Percentiles rank a stretch among this genome's conserved stretches.
Evolutionary conservation across 1,140 invertebrate species (phyloP).

Genomic region (Pantala flavescens): DNA sequence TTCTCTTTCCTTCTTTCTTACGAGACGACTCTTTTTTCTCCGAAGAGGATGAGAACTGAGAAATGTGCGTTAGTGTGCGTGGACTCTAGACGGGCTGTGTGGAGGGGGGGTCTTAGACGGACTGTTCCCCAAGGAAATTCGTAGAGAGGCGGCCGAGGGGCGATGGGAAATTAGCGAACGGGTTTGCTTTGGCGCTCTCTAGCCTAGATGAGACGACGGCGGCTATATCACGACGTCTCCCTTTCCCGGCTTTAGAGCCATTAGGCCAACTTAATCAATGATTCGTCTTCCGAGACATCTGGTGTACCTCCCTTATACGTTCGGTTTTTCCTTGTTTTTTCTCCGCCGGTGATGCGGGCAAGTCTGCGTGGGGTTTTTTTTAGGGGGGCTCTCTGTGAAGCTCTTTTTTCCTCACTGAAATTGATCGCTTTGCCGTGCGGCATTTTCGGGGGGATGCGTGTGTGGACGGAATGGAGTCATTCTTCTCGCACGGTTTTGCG

Average conservation of each 20-base stretch:
- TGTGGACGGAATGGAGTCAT: no score
- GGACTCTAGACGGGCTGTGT: no score
- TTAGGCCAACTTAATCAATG: constrained; percentile 9
- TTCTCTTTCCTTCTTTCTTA: neutral
- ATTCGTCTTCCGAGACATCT: neutral
- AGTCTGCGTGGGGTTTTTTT: neutral
- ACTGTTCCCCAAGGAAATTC: neutral
- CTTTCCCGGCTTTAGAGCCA: neutral
- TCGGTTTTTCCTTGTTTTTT: no score
- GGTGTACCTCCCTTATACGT: neutral
- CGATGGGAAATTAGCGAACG: neutral
- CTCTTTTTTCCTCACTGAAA: no score
- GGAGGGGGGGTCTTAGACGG: no score
- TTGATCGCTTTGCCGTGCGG: no score
- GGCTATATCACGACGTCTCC: neutral
- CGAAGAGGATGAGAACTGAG: neutral
- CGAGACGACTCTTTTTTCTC: neutral
- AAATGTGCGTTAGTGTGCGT: no score
- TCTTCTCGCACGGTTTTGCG: no score
- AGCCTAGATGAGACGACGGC: neutral
- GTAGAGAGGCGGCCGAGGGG: neutral
- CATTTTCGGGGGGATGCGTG: no score
- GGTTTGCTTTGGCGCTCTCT: neutral
- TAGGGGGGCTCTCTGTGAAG: neutral
- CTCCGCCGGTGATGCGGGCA: no score